phyloP scores from a whole-genome alignment of 92 coral and sea anemone genomes.

The Palythoa grandiflora region DNA sequence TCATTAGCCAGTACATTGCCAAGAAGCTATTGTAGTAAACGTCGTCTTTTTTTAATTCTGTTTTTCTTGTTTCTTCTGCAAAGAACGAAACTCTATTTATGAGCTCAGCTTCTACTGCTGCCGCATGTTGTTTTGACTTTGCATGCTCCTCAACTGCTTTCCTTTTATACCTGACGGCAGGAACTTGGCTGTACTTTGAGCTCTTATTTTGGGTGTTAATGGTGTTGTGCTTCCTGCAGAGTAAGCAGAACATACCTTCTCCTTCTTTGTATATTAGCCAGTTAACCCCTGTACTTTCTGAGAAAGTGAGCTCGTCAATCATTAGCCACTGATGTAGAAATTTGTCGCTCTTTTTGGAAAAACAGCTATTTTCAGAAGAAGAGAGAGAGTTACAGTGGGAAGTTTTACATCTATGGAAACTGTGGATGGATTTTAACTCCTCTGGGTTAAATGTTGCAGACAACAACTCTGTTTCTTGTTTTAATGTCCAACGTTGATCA shows the following conservation, averaged over 20 bases:
- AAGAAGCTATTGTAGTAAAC: conserved; percentile 63
- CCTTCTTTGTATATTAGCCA: conserved; percentile 7
- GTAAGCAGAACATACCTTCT: conserved; percentile 36
- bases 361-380: conserved; percentile 1
- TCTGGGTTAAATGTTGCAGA: neutral
- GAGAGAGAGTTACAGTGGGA: neutral
- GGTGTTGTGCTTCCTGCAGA: conserved; percentile 55
- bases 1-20: conserved; percentile 71
- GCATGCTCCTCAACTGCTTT: conserved; percentile 65
- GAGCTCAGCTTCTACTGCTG: conserved; percentile 59
- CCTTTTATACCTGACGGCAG: conserved; percentile 53
- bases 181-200: conserved; percentile 46
- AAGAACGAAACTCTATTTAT: conserved; percentile 58
- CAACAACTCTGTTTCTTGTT: neutral
- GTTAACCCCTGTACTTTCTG: neutral
- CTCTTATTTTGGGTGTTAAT: conserved; percentile 52
- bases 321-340: conserved; percentile 3
- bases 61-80: conserved; percentile 56
- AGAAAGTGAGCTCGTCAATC: neutral
- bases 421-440: conserved; percentile 1
- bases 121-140: conserved; percentile 55
- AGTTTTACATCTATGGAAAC: neutral
- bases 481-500: neutral
- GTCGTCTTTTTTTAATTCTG: conserved; percentile 50
- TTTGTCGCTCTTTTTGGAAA: neutral